A percentile compares a stretch with the other conserved stretches of the same genome.
These are phyloP conservation scores for Cottus gobio DNA, from an alignment of 2,113 vertebrate species.

Conservation along the genomic window DNA sequence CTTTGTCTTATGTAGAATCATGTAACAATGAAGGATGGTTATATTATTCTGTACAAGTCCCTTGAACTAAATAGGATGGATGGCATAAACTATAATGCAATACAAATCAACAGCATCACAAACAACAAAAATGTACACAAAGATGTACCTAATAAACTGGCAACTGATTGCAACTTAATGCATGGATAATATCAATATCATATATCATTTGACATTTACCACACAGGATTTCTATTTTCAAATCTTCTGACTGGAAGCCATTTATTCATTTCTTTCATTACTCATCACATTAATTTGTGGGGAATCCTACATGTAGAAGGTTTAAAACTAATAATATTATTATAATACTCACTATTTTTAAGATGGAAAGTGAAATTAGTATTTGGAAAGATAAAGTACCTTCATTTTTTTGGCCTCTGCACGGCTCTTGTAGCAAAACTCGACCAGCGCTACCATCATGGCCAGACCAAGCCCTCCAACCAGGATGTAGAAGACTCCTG, in stretches of 20 bases:
- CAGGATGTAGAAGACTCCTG: conserved; percentile 98
- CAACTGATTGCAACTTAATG: neutral
- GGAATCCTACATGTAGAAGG: neutral
- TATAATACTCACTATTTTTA: neutral
- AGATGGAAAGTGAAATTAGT: neutral
- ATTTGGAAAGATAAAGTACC: conserved; percentile 36
- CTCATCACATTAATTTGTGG: neutral
- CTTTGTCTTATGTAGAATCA: neutral
- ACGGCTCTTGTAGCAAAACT: conserved; percentile 99
- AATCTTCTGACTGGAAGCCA: neutral
- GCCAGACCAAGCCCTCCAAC: conserved; percentile 98
- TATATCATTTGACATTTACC: neutral
- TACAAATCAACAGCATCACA: neutral
- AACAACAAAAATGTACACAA: neutral
- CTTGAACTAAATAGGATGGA: neutral
- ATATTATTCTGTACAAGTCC: no score
- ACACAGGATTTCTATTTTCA: neutral
- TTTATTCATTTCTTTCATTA: neutral
- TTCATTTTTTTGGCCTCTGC: conserved; percentile 98
- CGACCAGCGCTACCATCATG: conserved; percentile 98
- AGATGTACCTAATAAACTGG: neutral
- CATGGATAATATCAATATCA: neutral
- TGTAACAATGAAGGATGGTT: neutral
- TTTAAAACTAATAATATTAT: neutral
- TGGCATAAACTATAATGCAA: neutral